phyloP scores from a whole-genome alignment of 2,888 invertebrate genomes.

The Phorcus lineatus region DNA sequence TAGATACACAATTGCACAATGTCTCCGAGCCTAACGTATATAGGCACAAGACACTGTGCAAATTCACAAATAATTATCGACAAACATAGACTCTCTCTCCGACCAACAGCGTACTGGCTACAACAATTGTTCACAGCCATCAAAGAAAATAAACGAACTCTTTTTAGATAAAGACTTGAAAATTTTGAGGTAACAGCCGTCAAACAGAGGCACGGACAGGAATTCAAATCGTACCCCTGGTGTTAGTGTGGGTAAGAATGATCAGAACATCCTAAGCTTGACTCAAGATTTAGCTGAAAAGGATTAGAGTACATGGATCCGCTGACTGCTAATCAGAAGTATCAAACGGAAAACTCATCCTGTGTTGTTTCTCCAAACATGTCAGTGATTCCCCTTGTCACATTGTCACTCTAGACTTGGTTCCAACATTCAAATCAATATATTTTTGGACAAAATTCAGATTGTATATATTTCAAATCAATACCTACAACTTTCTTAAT shows the following conservation, averaged over 20 bases:
- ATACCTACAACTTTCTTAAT: too few relatives aligned
- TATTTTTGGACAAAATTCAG: too few relatives aligned
- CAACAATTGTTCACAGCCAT: neutral
- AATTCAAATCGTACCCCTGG: neutral
- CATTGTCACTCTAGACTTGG: too few relatives aligned
- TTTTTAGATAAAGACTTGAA: constrained; percentile 11
- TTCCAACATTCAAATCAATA: too few relatives aligned
- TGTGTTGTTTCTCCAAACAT: too few relatives aligned
- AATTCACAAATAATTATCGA: constrained; percentile 26
- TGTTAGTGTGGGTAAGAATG: neutral
- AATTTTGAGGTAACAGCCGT: constrained; percentile 2
- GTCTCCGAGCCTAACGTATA: constrained; percentile 3
- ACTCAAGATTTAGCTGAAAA: neutral
- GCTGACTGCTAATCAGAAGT: neutral
- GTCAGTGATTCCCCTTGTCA: too few relatives aligned
- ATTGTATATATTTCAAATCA: too few relatives aligned
- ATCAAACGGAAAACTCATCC: neutral
- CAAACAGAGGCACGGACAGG: neutral
- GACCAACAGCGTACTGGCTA: neutral
- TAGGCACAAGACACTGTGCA: constrained; percentile 15
- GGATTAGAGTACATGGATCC: neutral
- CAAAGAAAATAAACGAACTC: constrained; percentile 11
- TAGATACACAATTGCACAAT: constrained; percentile 3
- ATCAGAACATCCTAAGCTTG: neutral
- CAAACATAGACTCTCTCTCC: constrained; percentile 7